Evolutionary conservation across 2,797 vertebrate genomes (phyloP), one percentile per base, ranked within the genome.

Genomic region (Enteromius unitaeniatus): DNA sequence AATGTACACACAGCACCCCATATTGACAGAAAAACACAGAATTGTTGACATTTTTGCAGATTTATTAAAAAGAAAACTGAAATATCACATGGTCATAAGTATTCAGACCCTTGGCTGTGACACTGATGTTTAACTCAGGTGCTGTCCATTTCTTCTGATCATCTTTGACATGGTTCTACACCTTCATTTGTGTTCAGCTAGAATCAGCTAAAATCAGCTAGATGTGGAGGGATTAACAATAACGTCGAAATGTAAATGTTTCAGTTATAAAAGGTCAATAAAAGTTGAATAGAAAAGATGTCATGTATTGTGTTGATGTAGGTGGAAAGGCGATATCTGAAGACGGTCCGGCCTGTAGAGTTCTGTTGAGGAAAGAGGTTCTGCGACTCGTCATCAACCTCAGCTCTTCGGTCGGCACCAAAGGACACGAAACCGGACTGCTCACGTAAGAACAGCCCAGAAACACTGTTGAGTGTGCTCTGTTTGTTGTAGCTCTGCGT

Each of bases 361-460:
- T 96, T 86, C 94, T 97, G 79, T 91, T 96, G 78, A 92, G 96
- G 77, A 97, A 96, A 88, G 96, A 97, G 89, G 95, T 97, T 67
- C 87, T 97, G 82, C 95, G 96, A 84, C 93, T 97, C 87, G 96
- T 96, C 37, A 90, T 97, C 87, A 96, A 96, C 87, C 91, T 97
- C 89, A 96, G 96, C 90, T 96, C 96, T 87, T 97, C 95, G 3
- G 96, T 97, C 77, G 96, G 95, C 89, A 96, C 95, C 11, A 97
- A 97, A 85, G 94, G 95, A 84, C 95, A 97, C 79, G 96, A 97
- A 91, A 97, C 96, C 1, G 96, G 95, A 79, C 95, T 97, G 76
- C 88, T 97, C 85, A 97, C 96, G 96, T 97, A 93, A 95, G 96
- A 47, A n/a, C n/a, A 1, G 8, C 13, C 7, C 17, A 37, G 45